Evolutionary conservation across 2,113 vertebrate species (phyloP).

Genomic region (Leptosomus discolor): DNA sequence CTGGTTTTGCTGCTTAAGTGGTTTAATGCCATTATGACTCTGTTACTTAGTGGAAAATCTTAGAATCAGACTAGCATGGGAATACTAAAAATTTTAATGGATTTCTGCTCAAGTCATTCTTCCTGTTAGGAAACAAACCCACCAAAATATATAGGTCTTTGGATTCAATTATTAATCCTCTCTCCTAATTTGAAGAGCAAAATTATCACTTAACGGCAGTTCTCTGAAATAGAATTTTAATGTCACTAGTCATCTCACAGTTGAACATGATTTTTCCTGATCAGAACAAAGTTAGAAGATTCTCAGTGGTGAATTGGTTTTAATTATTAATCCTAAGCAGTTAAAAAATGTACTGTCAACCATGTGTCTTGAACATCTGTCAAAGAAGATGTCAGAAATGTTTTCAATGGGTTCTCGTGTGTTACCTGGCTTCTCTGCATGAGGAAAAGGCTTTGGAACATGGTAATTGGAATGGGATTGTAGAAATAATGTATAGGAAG

Average conservation of each 20-base stretch:
- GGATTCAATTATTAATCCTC: conserved; percentile 42
- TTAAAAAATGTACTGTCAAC: background rate
- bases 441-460: background rate
- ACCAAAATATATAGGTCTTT: conserved; percentile 25
- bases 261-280: conserved; percentile 7
- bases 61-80: conserved; percentile 35
- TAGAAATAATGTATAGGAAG: background rate
- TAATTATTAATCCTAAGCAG: background rate
- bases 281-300: conserved; percentile 4
- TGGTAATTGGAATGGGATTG: background rate
- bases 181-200: conserved; percentile 21
- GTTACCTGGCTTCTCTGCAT: background rate
- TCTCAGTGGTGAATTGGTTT: background rate
- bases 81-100: conserved; percentile 46
- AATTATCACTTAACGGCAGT: conserved; percentile 33
- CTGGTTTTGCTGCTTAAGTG: conserved; percentile 48
- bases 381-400: background rate
- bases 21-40: conserved; percentile 42
- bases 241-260: background rate
- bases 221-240: conserved; percentile 45
- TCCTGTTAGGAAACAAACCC: conserved; percentile 40
- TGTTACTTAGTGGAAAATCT: conserved; percentile 50
- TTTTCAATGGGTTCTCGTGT: background rate
- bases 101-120: conserved; percentile 39
- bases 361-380: background rate